Evolutionary conservation across 2,888 invertebrate species (phyloP).

Genomic region (Achlya flavicornis): DNA sequence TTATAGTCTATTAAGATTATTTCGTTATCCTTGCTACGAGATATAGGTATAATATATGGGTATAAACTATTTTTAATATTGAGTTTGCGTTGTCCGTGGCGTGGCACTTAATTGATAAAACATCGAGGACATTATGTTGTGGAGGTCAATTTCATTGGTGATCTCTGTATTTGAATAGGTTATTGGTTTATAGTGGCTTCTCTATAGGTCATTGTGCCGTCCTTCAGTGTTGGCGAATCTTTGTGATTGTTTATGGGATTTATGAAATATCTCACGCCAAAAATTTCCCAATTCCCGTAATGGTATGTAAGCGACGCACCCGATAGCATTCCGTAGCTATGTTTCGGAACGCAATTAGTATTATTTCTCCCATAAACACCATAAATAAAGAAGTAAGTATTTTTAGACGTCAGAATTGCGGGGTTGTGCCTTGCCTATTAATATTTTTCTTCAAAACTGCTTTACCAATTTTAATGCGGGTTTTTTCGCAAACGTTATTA

Average conservation of each 20-base stretch:
- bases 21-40: too few relatives aligned
- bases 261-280: not conserved
- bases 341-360: not conserved
- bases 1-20: too few relatives aligned
- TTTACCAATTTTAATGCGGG: not conserved
- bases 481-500: too few relatives aligned
- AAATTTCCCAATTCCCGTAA: not conserved
- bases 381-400: too few relatives aligned
- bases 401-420: not conserved
- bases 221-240: slow-evolving; percentile 14
- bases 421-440: not conserved
- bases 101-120: slow-evolving; percentile 28
- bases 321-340: not conserved
- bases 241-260: not conserved
- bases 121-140: slow-evolving; percentile 41
- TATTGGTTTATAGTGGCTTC: slow-evolving; percentile 31
- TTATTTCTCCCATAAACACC: too few relatives aligned
- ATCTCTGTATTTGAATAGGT: slow-evolving; percentile 63
- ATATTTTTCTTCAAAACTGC: not conserved
- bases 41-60: too few relatives aligned
- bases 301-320: not conserved
- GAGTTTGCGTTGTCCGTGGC: slow-evolving; percentile 9
- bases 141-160: slow-evolving; percentile 75
- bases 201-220: slow-evolving; percentile 24
- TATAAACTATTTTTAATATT: slow-evolving; percentile 10